Evolutionary conservation across 2,888 invertebrate species (phyloP).

Genomic region (Protophormia terraenovae): DNA sequence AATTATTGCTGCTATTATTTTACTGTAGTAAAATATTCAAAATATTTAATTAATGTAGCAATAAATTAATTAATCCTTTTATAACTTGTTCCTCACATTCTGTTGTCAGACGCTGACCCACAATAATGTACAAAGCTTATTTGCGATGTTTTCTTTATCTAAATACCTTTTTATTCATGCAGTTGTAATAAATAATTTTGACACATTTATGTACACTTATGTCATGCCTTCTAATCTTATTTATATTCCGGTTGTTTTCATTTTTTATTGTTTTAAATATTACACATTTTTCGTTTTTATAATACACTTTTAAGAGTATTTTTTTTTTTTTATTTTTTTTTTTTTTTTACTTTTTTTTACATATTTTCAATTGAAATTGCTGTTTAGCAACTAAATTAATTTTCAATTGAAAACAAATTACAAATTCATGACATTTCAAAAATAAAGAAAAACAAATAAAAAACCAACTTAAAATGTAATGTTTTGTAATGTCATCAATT

Average conservation of each 20-base stretch:
- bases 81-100: no score
- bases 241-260: background rate
- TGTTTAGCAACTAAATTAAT: background rate
- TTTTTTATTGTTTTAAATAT: background rate
- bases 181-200: slow-evolving; percentile 13
- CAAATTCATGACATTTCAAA: slow-evolving; percentile 4
- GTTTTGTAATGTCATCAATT: background rate
- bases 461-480: no score
- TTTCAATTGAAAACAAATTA: slow-evolving; percentile 10
- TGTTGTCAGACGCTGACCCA: no score
- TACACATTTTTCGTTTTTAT: background rate
- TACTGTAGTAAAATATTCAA: no score
- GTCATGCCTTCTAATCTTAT: background rate
- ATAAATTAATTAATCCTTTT: no score
- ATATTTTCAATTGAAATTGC: slow-evolving; percentile 7
- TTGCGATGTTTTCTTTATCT: background rate
- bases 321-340: no score
- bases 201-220: background rate
- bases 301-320: background rate
- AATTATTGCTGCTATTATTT: no score
- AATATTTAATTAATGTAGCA: no score
- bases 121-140: no score
- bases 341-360: background rate
- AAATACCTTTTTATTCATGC: background rate
- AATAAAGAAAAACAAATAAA: background rate